Evolutionary conservation across 2,113 vertebrate species (phyloP), one percentile per base, ranked within the genome.

Genomic region (Phylloscopus whistleri): DNA sequence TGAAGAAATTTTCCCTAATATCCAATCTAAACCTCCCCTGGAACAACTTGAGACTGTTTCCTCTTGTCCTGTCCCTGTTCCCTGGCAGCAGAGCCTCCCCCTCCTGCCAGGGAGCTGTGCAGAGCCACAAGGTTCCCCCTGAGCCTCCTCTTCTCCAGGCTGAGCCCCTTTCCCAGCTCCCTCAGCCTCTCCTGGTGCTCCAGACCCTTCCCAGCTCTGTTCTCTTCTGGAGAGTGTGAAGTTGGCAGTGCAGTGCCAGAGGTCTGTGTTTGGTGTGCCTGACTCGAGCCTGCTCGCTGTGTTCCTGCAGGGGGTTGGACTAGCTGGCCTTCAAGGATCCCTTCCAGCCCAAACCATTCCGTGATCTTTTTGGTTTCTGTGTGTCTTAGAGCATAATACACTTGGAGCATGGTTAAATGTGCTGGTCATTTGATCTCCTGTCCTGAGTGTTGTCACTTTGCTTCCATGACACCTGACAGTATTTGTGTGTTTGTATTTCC

Each of bases 231-330:
- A 30, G 24, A 35, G 46, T 19, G 23, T 22, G 0, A 41, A 62
- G 8, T 1, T 76, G 10, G 17, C 35, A 10, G 53, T 8, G 13
- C 46, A 4, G 46, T 60, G 28, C 39, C 55, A 44, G 56, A 41
- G 63, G 4, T 62, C 55, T 83, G 48, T 41, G 62, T 13, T 72
- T 48, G 75, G 13, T 44, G 46, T 52, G 37, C 39, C 46, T 52
- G 37, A 9, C 17, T 35, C 5, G 1, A 41, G 10, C 17, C 41
- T 69, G 41, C 35, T 76, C 0, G 0, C 62, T 69, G 48, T 55
- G 8, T 19, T 35, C 5, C 2, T 51, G 43, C 43, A 49, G 20
- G 12, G 15, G 7, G 1, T 24, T 55, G 53, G 48, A 21, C 16
- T 5, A 1, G 6, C 2, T 63, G 69, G 33, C 37, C 56, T 51